phyloP scores from a whole-genome alignment of 2,797 vertebrate genomes.

The Poeciliopsis turneri region DNA sequence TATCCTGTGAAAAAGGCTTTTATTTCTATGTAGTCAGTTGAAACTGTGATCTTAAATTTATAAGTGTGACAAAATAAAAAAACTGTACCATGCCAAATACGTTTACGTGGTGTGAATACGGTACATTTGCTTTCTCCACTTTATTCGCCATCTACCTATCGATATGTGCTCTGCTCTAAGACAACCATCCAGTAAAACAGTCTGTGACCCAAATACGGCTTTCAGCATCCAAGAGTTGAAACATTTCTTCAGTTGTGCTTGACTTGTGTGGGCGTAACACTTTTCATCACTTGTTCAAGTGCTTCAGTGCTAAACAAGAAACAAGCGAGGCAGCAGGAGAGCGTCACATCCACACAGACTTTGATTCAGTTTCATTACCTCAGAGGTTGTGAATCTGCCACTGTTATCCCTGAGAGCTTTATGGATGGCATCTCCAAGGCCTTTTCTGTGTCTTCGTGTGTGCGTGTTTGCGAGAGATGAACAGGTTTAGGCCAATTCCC shows the following conservation, averaged over 20 bases:
- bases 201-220: not conserved
- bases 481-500: slow-evolving; percentile 52
- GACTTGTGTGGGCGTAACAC: slow-evolving; percentile 33
- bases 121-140: not conserved
- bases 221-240: slow-evolving; percentile 2
- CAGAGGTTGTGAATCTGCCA: slow-evolving; percentile 69
- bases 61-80: not conserved
- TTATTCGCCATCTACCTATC: not conserved
- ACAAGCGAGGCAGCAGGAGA: slow-evolving; percentile 40
- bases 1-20: not conserved
- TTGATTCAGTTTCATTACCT: slow-evolving; percentile 69
- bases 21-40: not conserved
- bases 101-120: not conserved
- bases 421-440: slow-evolving; percentile 55
- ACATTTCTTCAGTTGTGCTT: slow-evolving; percentile 14
- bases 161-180: not conserved
- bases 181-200: slow-evolving; percentile 1
- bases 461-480: slow-evolving; percentile 36
- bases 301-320: slow-evolving; percentile 29
- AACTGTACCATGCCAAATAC: not conserved
- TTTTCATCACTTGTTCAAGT: slow-evolving; percentile 50
- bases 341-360: slow-evolving; percentile 46
- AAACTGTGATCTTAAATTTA: not conserved
- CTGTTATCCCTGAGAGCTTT: slow-evolving; percentile 46
- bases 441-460: slow-evolving; percentile 26